phyloP scores from a whole-genome alignment of 2,113 vertebrate species.

The Lophura nycthemera region DNA sequence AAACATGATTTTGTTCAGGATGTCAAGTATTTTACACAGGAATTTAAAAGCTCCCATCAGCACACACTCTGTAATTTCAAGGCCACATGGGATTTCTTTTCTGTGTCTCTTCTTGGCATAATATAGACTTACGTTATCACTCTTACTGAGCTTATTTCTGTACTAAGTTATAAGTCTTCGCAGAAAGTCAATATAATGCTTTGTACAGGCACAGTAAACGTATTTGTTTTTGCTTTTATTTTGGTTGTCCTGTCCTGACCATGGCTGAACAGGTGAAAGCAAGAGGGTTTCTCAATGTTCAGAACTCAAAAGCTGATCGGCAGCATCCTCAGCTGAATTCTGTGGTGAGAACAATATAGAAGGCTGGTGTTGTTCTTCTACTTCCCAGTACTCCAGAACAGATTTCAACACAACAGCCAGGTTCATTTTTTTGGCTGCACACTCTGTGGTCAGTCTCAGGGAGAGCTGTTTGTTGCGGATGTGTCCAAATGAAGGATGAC shows the following conservation, averaged over 20 bases:
- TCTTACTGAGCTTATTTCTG: background rate
- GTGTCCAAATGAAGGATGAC: slow-evolving; percentile 34
- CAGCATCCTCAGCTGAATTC: background rate
- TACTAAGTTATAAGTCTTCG: background rate
- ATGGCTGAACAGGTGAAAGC: background rate
- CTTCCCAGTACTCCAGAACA: background rate
- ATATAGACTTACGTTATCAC: background rate
- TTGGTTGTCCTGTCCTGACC: background rate
- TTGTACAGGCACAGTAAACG: background rate
- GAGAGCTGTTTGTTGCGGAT: slow-evolving; percentile 11
- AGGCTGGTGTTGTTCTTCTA: background rate
- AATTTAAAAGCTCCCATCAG: slow-evolving; percentile 39
- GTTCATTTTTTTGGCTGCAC: background rate
- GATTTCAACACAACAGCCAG: background rate
- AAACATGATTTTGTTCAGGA: background rate
- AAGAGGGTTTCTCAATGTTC: background rate
- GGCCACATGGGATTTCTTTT: background rate
- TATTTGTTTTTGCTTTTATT: background rate
- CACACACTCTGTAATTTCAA: slow-evolving; percentile 11
- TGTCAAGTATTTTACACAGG: slow-evolving; percentile 16
- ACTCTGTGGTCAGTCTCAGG: background rate
- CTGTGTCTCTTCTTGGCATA: background rate
- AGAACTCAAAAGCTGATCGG: background rate
- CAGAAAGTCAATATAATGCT: background rate
- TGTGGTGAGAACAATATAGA: background rate